Base-by-base conservation (phyloP, 2,113 vertebrate species). In the Aleadryas rufinucha region DNA sequence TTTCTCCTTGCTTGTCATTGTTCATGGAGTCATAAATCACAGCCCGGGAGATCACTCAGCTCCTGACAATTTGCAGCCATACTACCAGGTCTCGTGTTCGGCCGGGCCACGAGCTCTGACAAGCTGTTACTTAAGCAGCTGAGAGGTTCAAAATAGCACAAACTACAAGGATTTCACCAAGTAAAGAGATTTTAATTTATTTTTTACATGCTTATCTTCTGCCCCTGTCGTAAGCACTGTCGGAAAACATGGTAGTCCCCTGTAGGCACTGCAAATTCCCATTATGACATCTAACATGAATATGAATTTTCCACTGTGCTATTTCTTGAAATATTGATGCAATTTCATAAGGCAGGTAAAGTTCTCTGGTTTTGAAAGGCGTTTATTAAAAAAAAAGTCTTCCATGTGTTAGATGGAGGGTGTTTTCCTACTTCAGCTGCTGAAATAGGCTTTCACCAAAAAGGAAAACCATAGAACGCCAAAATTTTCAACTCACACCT, bases 21-120 rank as follows among this genome's bases (percentile, higher is more conserved):
- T 97, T 96, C 41, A 8, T 45, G 42, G 96, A 92, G 96, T 87
- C 94, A 98, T 98, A 97, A 98, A 97, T 98, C 97, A 97, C 96
- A 84, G 7, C 75, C 61, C 52, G 0, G 85, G 95, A 80, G 64
- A 96, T 95, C 94, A 91, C 97, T 96, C 92, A 84, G 82, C 87
- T 61, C 87, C 75, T 94, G 81, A 90, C 16, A 54, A 83, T 97
- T 95, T 93, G 94, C 92, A 92, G 30, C 93, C 91, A 4, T 27
- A 45, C 93, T 86, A 53, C 87, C 57, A 82, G 79, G 74, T 64
- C 88, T 61, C 2, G 4, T 35, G 71, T 83, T 95, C 1, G 21
- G 56, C 90, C 1, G 0, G 93, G 96, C 96, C 63, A 49, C 4
- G 9, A 77, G 89, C 92, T 90, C 87, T 93, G 92, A 89, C 63